phyloP scores from a whole-genome alignment of 1,140 invertebrate genomes.

The Probaryconus sp. region DNA sequence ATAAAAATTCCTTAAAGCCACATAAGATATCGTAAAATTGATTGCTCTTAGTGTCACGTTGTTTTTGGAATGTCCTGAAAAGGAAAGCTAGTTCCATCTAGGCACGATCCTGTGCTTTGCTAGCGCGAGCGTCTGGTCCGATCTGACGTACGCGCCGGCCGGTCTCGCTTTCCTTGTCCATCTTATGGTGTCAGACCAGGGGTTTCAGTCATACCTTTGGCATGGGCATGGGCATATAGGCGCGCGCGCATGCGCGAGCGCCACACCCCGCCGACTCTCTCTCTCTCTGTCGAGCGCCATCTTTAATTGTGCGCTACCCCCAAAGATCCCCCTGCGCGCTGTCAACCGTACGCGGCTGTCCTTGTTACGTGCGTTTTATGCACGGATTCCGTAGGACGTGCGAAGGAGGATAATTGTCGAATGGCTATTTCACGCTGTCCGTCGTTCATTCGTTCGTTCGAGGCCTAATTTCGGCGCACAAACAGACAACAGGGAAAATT shows the following conservation, averaged over 20 bases:
- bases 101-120: neutral
- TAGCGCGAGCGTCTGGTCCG: conserved; percentile 30
- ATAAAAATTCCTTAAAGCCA: no score
- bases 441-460: no score
- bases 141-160: conserved; percentile 36
- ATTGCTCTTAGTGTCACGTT: no score
- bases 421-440: conserved; percentile 35
- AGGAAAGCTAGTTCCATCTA: no score
- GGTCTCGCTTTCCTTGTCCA: conserved; percentile 15
- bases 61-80: neutral
- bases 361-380: conserved; percentile 50
- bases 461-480: conserved; percentile 30
- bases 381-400: conserved; percentile 53
- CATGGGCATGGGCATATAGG: neutral
- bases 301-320: conserved; percentile 73
- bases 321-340: conserved; percentile 51
- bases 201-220: conserved; percentile 13
- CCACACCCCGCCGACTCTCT: conserved; percentile 69
- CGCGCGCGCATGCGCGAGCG: conserved; percentile 69
- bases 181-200: neutral
- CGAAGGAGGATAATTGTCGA: conserved; percentile 50
- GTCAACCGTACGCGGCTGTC: conserved; percentile 38
- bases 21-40: no score
- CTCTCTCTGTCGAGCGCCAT: conserved; percentile 62
- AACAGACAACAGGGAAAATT: neutral